phyloP scores from a whole-genome alignment of 2,888 invertebrate species.

The Xestobium rufovillosum region DNA sequence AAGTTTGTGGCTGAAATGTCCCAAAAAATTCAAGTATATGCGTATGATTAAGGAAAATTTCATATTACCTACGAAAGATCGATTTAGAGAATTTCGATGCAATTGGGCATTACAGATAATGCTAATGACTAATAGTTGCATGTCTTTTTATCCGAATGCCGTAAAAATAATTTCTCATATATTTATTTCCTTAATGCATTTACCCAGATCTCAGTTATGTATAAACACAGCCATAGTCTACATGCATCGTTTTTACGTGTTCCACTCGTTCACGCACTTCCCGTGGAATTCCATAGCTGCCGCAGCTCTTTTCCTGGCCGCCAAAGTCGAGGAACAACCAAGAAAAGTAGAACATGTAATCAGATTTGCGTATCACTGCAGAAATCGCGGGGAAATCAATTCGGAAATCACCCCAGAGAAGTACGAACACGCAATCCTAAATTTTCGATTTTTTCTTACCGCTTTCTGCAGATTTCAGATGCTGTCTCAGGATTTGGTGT shows the following conservation, averaged over 20 bases:
- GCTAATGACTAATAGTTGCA: too few relatives aligned
- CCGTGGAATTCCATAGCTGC: slow-evolving; percentile 91
- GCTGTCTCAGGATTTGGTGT: slow-evolving; percentile 88
- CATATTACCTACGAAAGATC: too few relatives aligned
- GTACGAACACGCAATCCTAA: slow-evolving; percentile 43
- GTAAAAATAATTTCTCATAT: too few relatives aligned
- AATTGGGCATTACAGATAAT: too few relatives aligned
- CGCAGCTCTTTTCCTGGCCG: slow-evolving; percentile 92
- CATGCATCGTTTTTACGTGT: slow-evolving; percentile 99
- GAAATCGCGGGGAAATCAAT: slow-evolving; percentile 58
- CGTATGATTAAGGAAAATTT: too few relatives aligned
- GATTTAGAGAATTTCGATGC: too few relatives aligned
- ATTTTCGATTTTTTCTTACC: slow-evolving; percentile 3
- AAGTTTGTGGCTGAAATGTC: too few relatives aligned
- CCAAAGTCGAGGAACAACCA: slow-evolving; percentile 98
- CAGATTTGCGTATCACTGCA: slow-evolving; percentile 82
- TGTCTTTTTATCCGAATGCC: too few relatives aligned
- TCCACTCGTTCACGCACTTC: slow-evolving; percentile 93
- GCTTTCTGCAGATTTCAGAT: slow-evolving; percentile 47
- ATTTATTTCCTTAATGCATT: slow-evolving; percentile 35
- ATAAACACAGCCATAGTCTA: slow-evolving; percentile 99
- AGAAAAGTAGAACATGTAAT: slow-evolving; percentile 96
- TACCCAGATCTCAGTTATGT: slow-evolving; percentile 78
- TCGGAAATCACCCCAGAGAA: slow-evolving; percentile 71
- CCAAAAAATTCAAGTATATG: too few relatives aligned